phyloP scores from a whole-genome alignment of 1,140 invertebrate species.

The Atta cephalotes region DNA sequence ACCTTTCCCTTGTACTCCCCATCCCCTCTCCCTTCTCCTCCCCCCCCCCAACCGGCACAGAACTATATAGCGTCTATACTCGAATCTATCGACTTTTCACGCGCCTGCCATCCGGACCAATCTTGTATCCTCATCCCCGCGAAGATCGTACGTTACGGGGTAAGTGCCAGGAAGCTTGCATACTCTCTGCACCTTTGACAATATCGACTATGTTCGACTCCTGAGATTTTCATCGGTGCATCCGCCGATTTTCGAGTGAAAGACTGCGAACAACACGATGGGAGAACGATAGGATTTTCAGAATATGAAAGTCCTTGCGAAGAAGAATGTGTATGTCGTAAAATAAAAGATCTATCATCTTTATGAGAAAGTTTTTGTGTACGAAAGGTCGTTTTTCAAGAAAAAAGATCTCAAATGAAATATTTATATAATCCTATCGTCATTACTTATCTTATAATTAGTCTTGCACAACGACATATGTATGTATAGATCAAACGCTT shows the following conservation, averaged over 20 bases:
- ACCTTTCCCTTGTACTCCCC: not conserved
- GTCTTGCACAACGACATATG: not conserved
- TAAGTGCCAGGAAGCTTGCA: slow-evolving; percentile 31
- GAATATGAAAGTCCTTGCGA: too few species aligned
- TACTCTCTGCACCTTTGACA: slow-evolving; percentile 62
- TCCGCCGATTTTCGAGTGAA: slow-evolving; percentile 43
- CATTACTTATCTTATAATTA: not conserved
- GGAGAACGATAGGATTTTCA: not conserved
- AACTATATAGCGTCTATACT: slow-evolving; percentile 26
- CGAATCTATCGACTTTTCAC: slow-evolving; percentile 61
- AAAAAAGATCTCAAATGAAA: not conserved
- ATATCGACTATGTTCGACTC: slow-evolving; percentile 67
- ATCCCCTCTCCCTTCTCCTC: not conserved
- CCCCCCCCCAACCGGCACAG: not conserved
- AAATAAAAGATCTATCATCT: not conserved
- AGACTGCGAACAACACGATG: slow-evolving; percentile 2
- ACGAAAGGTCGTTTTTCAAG: not conserved
- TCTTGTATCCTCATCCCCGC: not conserved
- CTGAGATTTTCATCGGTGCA: slow-evolving; percentile 69
- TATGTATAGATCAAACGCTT: too few species aligned
- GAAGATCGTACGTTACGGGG: not conserved
- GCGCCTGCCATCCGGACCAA: slow-evolving; percentile 37
- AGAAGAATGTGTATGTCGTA: not conserved
- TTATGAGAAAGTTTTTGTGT: not conserved
- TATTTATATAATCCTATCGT: not conserved